Evolutionary conservation across 2,888 invertebrate species (phyloP), one percentile per base, ranked within the genome.

Genomic region (Eupithecia exiguata): DNA sequence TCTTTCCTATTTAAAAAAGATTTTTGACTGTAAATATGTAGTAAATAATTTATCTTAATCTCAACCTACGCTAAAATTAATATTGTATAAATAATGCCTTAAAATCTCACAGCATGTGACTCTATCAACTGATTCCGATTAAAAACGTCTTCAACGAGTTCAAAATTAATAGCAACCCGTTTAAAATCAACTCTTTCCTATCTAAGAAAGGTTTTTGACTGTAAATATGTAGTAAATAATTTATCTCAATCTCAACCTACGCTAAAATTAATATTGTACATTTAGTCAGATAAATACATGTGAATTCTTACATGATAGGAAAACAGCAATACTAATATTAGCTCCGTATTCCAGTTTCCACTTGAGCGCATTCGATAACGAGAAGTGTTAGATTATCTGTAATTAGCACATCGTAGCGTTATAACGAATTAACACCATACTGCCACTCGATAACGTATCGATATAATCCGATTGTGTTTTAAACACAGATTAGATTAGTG

Each of bases 301-400:
- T 65, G n/a, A n/a, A 63, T 63, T n/a, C 36, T 63, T 36, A 35
- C 30, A 25, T 61, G 68, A 49, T 5, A 63, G 21, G 53, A 21
- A 1, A 53, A 53, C 53, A 70, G 49, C n/a, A 63, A 63, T 68
- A 25, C 36, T 68, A 70, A 68, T 68, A 70, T 74, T 63, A 53
- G 68, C 40, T 6, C 36, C 35, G 53, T 46, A 68, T 70, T 25
- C 61, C 25, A 43, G 38, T 72, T 71, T 65, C 46, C 75, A 72
- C 70, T 70, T 36, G 30, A 84, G 86, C 86, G 90, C 83, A 75
- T 83, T 73, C 72, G 77, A 78, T 90, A 89, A 91, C 86, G 85
- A 89, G 79, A 77, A 88, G 87, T 87, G 77, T 61, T 35, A 69
- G 73, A 76, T 76, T 69, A 74, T 69, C 78, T 74, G 82, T 87